Conservation (phyloP, 2,113 vertebrate species). For the Parotia lawesii region DNA sequence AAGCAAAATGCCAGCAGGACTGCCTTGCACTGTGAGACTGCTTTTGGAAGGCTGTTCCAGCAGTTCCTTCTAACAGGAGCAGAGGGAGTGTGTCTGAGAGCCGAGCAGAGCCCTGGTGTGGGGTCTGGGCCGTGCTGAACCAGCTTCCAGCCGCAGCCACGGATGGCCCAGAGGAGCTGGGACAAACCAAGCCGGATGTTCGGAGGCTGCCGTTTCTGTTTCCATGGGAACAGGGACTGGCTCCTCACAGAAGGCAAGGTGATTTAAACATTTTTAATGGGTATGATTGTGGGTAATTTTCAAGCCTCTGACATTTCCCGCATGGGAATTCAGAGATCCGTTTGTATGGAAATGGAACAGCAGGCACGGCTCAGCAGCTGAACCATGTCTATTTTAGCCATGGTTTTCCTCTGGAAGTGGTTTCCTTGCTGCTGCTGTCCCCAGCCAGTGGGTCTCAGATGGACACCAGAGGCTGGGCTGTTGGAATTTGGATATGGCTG, state of each 20-base stretch:
- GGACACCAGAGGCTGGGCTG: background rate
- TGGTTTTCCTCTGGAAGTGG: background rate
- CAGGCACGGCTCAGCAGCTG: background rate
- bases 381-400: accelerated
- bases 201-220: background rate
- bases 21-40: background rate
- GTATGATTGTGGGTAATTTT: background rate
- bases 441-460: background rate
- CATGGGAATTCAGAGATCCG: accelerated
- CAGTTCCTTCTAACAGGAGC: background rate
- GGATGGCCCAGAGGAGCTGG: background rate
- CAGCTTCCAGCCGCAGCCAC: background rate
- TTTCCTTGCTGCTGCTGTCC: background rate
- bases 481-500: background rate
- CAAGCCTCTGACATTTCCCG: background rate
- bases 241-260: background rate
- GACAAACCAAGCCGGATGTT: background rate
- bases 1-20: background rate
- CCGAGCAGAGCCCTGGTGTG: accelerated
- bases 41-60: background rate
- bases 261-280: background rate
- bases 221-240: background rate
- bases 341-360: background rate
- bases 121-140: accelerated
- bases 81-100: background rate